Percentiles rank a stretch among this genome's conserved stretches.
phyloP scores from a whole-genome alignment of 2,888 invertebrate species.

The Silvanus unidentatus region DNA sequence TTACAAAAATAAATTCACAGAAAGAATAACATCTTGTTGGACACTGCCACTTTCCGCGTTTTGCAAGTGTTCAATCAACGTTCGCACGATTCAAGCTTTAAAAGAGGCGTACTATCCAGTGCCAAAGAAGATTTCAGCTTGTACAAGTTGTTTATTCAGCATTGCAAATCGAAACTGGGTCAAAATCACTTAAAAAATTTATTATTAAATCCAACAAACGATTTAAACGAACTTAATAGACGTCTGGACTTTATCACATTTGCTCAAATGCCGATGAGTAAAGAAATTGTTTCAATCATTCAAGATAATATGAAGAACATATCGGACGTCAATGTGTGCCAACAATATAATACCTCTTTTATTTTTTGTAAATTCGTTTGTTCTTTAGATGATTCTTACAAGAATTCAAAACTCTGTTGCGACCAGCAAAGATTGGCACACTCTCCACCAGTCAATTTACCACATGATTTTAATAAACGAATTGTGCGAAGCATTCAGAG shows the following conservation, averaged over 20 bases:
- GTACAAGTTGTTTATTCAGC: constrained; percentile 56
- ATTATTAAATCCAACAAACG: constrained; percentile 64
- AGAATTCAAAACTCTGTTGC: constrained; percentile 61
- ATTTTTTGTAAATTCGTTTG: too few relatives aligned
- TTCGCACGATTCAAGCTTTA: constrained; percentile 70
- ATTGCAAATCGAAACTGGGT: constrained; percentile 67
- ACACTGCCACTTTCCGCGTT: constrained; percentile 65
- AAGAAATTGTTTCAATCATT: constrained; percentile 56
- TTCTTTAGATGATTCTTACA: constrained; percentile 53
- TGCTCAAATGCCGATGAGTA: constrained; percentile 58
- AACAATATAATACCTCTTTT: too few relatives aligned
- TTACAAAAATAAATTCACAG: constrained; percentile 42
- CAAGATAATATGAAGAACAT: constrained; percentile 57
- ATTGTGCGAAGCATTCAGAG: constrained; percentile 52
- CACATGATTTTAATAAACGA: constrained; percentile 64
- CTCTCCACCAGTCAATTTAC: constrained; percentile 65
- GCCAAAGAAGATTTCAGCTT: constrained; percentile 68
- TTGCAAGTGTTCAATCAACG: constrained; percentile 71
- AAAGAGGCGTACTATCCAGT: constrained; percentile 55
- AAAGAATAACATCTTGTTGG: constrained; percentile 62
- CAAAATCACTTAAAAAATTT: constrained; percentile 58
- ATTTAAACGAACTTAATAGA: constrained; percentile 53
- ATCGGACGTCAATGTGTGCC: constrained; percentile 52
- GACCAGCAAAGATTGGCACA: constrained; percentile 62
- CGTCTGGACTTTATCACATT: constrained; percentile 67